A percentile compares a stretch with the other conserved stretches of the same genome.
Conservation (phyloP, 2,797 vertebrate genomes). For the Protonibea diacanthus region DNA sequence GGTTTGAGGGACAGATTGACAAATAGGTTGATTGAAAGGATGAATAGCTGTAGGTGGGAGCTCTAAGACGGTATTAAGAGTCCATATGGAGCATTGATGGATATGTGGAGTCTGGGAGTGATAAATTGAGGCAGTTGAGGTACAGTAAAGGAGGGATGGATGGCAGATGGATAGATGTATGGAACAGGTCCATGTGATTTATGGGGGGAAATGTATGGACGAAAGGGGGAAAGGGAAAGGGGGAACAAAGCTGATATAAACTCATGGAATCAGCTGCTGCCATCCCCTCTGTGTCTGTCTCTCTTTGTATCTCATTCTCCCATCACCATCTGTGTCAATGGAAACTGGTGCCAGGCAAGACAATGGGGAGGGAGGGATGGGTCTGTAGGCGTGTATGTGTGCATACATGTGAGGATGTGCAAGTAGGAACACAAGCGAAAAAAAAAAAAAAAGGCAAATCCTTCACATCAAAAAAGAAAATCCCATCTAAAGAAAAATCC, state of each 20-base stretch:
- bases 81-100: constrained; percentile 51
- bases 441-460: neutral
- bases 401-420: constrained; percentile 24
- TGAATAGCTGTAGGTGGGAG: constrained; percentile 45
- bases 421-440: constrained; percentile 17
- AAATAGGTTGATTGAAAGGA: constrained; percentile 38
- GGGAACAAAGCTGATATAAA: constrained; percentile 28
- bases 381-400: constrained; percentile 36
- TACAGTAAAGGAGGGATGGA: constrained; percentile 41
- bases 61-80: constrained; percentile 29
- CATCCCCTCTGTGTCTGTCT: constrained; percentile 39
- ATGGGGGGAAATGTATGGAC: constrained; percentile 4
- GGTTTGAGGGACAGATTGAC: constrained; percentile 45
- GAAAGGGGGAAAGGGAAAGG: constrained; percentile 7
- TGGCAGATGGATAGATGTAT: constrained; percentile 42
- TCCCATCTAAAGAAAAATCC: too few species aligned
- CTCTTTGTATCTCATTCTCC: constrained; percentile 44
- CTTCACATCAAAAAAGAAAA: constrained; percentile 1
- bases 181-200: constrained; percentile 40
- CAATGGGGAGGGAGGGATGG: constrained; percentile 44
- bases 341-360: constrained; percentile 65
- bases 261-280: constrained; percentile 31
- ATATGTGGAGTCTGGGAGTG: constrained; percentile 47
- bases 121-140: constrained; percentile 43
- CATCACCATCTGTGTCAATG: constrained; percentile 65